Base-by-base conservation (phyloP, 2,888 invertebrate genomes). In the Drosophila mercatorum region DNA sequence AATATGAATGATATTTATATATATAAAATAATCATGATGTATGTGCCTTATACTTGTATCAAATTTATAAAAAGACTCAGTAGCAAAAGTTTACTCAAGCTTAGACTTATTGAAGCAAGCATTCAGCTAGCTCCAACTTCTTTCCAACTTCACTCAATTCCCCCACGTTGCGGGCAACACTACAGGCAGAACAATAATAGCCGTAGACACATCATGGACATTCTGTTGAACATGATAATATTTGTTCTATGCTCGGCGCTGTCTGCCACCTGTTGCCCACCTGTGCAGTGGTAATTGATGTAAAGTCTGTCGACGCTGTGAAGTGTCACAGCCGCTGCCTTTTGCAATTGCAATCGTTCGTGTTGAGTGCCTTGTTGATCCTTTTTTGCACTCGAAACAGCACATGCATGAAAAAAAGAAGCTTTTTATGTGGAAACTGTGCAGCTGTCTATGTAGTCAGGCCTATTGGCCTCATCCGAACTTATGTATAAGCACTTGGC, bases 211-310 rank as follows among this genome's bases (percentile, higher is more conserved):
- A 43, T 5, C 46, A 43, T 4, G 12, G 17, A 44, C 31, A 12
- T 28, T 11, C n/a, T 41, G 14, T 47, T 17, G 12, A 63, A 65
- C 28, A 46, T 51, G 40, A 55, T 17, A 41, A 46, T 75, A 70
- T 59, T 71, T 68, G 68, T 47, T 59, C n/a, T 40, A 36, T 17
- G 49, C 49, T 10, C 40, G 14, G 17, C 17, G 5, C 41, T 36
- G 31, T 26, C 53, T 67, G 68, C 68, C 76, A 89, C 86, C 77
- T 80, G 89, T 80, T 78, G 72, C 52, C 59, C 71, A 79, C 65
- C 83, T 72, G 80, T 51, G 80, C 71, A 71, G 78, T 28, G 28
- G 28, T 89, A 89, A 87, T 82, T 89, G 85, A 87, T 89, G 89
- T 75, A 83, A 85, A 84, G 38, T 80, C 81, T 88, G 83, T 80